Percentiles rank a stretch among this genome's conserved stretches.
phyloP scores from a whole-genome alignment of 2,113 vertebrate species.

The Guaruba guarouba region DNA sequence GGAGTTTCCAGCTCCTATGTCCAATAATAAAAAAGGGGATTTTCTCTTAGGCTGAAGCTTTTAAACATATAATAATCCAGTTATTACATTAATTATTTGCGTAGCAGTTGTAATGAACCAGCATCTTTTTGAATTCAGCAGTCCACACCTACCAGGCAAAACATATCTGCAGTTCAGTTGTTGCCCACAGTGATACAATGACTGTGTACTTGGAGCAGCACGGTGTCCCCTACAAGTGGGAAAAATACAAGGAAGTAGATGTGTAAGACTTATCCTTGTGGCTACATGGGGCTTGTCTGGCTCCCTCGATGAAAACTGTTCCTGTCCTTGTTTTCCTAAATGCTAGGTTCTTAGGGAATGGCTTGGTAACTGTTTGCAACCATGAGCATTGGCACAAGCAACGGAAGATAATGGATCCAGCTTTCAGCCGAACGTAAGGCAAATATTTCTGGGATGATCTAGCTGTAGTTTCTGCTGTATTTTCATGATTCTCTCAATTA shows the following conservation, averaged over 20 bases:
- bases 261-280: neutral
- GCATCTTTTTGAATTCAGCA: neutral
- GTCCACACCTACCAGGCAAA: neutral
- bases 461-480: neutral
- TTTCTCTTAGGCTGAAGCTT: neutral
- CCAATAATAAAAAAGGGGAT: neutral
- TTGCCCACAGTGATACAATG: neutral
- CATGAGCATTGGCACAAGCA: conserved; percentile 88
- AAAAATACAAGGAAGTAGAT: neutral
- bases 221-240: neutral
- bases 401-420: conserved; percentile 86
- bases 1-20: neutral
- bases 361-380: conserved; percentile 78
- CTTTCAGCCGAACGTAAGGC: conserved; percentile 85
- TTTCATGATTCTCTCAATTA: neutral
- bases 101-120: neutral
- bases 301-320: neutral
- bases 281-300: fast-evolving
- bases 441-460: neutral
- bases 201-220: neutral
- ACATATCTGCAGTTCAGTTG: neutral
- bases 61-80: neutral
- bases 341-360: conserved; percentile 85
- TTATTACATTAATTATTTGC: neutral
- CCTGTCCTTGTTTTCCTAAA: neutral